Evolutionary conservation across 2,113 vertebrate species (phyloP).

Genomic region (Phylloscopus trochilus): DNA sequence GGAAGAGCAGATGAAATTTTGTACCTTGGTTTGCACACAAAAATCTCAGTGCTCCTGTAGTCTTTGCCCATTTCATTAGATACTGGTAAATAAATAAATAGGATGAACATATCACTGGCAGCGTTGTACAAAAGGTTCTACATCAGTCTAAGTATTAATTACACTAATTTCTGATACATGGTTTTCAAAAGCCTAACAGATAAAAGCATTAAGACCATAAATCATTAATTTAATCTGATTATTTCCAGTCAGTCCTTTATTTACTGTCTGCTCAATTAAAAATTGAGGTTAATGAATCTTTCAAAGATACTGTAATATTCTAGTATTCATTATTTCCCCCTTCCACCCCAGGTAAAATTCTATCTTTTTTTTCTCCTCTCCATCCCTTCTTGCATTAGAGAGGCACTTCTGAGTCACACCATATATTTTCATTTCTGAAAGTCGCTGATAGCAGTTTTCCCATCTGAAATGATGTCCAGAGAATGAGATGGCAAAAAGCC

Average conservation of each 20-base stretch:
- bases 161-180: background rate
- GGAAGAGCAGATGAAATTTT: background rate
- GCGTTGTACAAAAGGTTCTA: background rate
- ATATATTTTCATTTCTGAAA: conserved; percentile 53
- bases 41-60: background rate
- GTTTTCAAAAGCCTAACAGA: background rate
- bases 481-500: background rate
- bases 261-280: conserved; percentile 13
- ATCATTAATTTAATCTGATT: conserved; percentile 18
- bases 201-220: background rate
- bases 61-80: background rate
- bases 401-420: background rate
- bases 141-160: background rate
- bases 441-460: conserved; percentile 34
- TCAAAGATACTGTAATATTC: background rate
- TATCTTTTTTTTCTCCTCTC: background rate
- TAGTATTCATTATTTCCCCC: background rate
- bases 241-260: background rate
- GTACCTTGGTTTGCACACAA: background rate
- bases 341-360: background rate
- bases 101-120: background rate
- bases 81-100: background rate
- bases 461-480: conserved; percentile 19
- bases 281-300: conserved; percentile 7
- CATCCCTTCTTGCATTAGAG: background rate